These are phyloP conservation scores for Panagrolaimus sp. DNA, from an alignment of 1,140 invertebrate genomes.

Conservation along the genomic window DNA sequence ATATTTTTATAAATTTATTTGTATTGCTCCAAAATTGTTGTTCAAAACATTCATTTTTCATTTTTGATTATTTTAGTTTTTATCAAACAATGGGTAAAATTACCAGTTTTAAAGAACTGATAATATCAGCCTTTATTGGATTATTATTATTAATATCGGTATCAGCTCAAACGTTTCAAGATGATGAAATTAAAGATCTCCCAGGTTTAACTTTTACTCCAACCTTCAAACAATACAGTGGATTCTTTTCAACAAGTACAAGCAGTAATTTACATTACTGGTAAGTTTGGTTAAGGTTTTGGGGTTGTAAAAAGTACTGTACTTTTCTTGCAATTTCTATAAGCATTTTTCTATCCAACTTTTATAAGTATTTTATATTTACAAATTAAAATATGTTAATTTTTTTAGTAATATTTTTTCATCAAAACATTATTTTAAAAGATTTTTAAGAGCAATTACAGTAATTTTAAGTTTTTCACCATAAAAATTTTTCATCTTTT, in stretches of 20 bases:
- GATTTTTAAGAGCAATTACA: constrained; percentile 2
- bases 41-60: too few relatives aligned
- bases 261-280: constrained; percentile 49
- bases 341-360: neutral
- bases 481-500: too few relatives aligned
- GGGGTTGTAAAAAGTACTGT: neutral
- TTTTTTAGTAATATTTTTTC: neutral
- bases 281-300: constrained; percentile 22
- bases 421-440: neutral
- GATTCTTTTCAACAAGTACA: constrained; percentile 39
- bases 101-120: too few relatives aligned
- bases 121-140: too few relatives aligned
- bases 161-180: neutral
- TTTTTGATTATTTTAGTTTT: too few relatives aligned
- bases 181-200: constrained; percentile 26
- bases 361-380: neutral
- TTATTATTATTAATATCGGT: too few relatives aligned
- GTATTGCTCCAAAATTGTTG: too few relatives aligned
- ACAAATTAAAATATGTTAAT: neutral
- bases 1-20: too few relatives aligned
- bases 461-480: neutral
- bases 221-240: constrained; percentile 55
- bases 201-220: constrained; percentile 47
- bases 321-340: neutral
- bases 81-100: too few relatives aligned